phyloP scores from a whole-genome alignment of 2,797 vertebrate species.

The Notolabrus celidotus region DNA sequence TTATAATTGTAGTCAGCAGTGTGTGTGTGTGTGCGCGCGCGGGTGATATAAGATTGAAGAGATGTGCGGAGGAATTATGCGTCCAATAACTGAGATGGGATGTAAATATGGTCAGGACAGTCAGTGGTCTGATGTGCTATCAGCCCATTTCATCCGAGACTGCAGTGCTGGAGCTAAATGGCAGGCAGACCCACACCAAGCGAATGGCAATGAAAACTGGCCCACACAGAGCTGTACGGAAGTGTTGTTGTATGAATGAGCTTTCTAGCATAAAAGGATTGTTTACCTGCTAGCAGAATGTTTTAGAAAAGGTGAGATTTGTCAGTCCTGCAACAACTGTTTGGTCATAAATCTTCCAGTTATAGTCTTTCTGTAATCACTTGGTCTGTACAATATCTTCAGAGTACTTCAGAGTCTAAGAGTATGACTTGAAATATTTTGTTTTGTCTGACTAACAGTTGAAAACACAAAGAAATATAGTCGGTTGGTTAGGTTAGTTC shows the following conservation, averaged over 20 bases:
- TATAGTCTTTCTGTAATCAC: background rate
- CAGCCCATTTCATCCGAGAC: conserved; percentile 67
- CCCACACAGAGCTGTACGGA: conserved; percentile 35
- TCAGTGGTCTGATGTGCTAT: conserved; percentile 56
- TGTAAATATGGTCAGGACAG: conserved; percentile 70
- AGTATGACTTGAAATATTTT: background rate
- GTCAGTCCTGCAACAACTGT: background rate
- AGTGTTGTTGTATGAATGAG: conserved; percentile 39
- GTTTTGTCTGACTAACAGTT: background rate
- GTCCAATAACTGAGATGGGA: conserved; percentile 70
- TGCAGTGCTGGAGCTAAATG: conserved; percentile 71
- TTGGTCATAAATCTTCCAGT: background rate
- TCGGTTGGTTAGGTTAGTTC: background rate
- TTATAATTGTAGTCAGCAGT: conserved; percentile 66
- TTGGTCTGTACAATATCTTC: background rate
- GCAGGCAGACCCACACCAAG: conserved; percentile 52
- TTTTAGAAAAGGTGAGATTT: conserved; percentile 1
- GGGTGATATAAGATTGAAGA: conserved; percentile 57
- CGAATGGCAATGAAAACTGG: conserved; percentile 57
- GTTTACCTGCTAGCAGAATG: background rate
- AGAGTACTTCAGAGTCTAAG: background rate
- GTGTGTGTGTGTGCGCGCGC: conserved; percentile 23
- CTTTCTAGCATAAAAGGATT: conserved; percentile 5
- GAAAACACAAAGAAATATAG: background rate
- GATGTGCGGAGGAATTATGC: conserved; percentile 76